Conservation (phyloP, 2,797 vertebrate species). For the Melanitta fusca region DNA sequence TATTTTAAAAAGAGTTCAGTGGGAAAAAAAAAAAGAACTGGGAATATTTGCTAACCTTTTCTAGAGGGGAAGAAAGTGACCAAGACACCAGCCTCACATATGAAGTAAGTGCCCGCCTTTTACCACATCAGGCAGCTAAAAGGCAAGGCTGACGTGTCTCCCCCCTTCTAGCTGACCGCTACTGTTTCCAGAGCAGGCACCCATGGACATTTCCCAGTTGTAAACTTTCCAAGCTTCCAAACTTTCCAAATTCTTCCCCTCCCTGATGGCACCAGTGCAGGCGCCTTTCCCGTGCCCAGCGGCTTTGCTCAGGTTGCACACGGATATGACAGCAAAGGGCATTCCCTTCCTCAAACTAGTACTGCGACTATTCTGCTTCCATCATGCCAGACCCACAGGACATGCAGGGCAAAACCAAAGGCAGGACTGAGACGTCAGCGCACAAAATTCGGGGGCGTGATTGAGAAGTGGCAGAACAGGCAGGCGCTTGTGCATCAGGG, state of each 20-base stretch:
- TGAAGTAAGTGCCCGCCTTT: background rate
- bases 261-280: fast-evolving
- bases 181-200: background rate
- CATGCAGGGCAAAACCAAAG: background rate
- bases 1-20: background rate
- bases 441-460: background rate
- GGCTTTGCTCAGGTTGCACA: background rate
- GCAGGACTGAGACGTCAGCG: background rate
- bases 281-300: background rate
- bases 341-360: background rate
- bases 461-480: constrained; percentile 20
- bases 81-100: background rate
- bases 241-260: background rate
- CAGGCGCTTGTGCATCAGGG: background rate
- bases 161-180: background rate
- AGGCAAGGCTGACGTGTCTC: background rate
- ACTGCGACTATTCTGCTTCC: background rate
- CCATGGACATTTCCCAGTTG: fast-evolving
- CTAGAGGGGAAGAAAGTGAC: background rate
- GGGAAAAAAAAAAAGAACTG: background rate
- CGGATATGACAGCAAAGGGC: background rate
- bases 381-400: background rate
- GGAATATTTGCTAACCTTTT: background rate
- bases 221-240: background rate
- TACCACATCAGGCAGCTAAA: background rate